Base-by-base conservation (phyloP, 2,888 invertebrate species). In the Plebejus anna region DNA sequence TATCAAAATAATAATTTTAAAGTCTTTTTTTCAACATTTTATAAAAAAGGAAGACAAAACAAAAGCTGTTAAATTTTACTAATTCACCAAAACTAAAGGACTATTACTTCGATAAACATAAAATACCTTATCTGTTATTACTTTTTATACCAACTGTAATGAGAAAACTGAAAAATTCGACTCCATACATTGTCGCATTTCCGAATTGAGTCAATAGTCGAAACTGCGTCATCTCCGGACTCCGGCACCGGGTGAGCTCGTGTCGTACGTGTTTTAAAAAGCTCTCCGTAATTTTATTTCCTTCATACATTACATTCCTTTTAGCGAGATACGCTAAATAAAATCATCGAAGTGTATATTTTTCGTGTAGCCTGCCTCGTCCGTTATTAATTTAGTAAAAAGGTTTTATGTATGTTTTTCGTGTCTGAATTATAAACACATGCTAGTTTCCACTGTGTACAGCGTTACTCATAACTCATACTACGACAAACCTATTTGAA, bases 301-400 rank as follows among this genome's bases (percentile, higher is more conserved):
- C 51, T 73, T 55, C 42, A 73, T 73, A 55, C 32, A 72, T 72
- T 47, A 47, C 72, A 73, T 73, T 73, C 73, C 73, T 73, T 73
- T 73, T 73, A 73, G 55, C 55, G 55, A 73, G 55, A 73, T 73
- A 32, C 73, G 51, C 51, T 73, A 73, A 73, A 73, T 73, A 73
- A 55, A 73, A 73, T 47, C 73, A 73, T 73, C 73, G 73, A 55
- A 55, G 73, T 73, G 55, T 73, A 73, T 32, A 73, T 73, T 73
- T 73, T 73, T 73, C 28, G 47, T 47, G 28, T 73, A 72, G 32
- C 5, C 28, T 4, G 73, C 73, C 73, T 73, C 72, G 22, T 28
- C 42, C 36, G 51, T 73, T 73, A 55, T 73, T 73, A 55, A 73
- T 73, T 73, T 55, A 55, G 73, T 73, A 73, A 73, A 72, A 73